Evolutionary conservation across 1,140 invertebrate species (phyloP).

Genomic region (Theocolax elegans): DNA sequence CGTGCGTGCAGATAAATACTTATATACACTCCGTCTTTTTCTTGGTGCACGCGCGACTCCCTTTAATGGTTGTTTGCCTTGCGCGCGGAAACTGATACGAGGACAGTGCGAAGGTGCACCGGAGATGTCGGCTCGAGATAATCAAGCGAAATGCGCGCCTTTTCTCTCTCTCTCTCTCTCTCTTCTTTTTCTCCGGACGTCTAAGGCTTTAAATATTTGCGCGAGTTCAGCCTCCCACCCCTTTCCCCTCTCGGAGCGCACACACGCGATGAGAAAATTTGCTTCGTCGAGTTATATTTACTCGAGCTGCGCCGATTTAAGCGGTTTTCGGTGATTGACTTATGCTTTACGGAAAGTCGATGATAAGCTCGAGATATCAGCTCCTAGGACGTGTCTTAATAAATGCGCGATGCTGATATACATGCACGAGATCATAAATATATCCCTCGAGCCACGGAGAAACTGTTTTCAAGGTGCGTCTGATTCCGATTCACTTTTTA

Average conservation of each 20-base stretch:
- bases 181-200: background rate
- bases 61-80: conserved; percentile 7
- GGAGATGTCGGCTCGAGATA: background rate
- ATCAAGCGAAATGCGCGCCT: background rate
- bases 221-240: no score
- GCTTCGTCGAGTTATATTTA: conserved; percentile 8
- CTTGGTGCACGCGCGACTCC: background rate
- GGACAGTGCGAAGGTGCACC: background rate
- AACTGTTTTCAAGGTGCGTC: no score
- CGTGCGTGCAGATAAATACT: background rate
- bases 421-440: background rate
- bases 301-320: no score
- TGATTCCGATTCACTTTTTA: no score
- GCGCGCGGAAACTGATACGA: background rate
- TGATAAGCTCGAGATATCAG: background rate
- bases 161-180: background rate
- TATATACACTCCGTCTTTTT: background rate
- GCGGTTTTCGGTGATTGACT: background rate
- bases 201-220: background rate
- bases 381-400: background rate
- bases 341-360: background rate
- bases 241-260: background rate
- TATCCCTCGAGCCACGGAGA: no score
- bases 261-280: background rate
- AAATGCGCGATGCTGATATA: background rate